These are phyloP conservation scores for Paramormyrops kingsleyae DNA, from an alignment of 2,113 vertebrate genomes.

Conservation along the genomic window DNA sequence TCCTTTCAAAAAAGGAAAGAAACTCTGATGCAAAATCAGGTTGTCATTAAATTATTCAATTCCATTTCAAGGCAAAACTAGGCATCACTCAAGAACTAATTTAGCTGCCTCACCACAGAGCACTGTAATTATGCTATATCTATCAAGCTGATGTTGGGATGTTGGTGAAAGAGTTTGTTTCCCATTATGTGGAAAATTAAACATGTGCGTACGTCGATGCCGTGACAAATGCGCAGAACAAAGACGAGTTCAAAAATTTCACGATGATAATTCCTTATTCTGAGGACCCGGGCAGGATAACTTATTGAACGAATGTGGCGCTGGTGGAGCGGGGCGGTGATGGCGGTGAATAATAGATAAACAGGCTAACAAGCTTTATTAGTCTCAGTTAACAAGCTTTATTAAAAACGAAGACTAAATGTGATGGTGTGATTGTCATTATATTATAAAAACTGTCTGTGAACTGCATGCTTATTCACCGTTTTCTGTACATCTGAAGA, in stretches of 20 bases:
- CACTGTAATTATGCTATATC: slow-evolving; percentile 2
- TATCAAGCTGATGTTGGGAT: slow-evolving; percentile 2
- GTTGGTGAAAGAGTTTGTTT: background rate
- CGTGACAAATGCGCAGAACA: background rate
- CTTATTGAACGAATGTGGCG: background rate
- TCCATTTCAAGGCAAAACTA: background rate
- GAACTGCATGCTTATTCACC: background rate
- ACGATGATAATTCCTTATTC: background rate
- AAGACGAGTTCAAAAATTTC: background rate
- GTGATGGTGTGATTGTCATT: background rate
- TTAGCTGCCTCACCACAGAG: slow-evolving; percentile 2
- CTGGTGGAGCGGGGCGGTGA: background rate
- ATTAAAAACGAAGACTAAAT: background rate
- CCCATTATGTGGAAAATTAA: background rate
- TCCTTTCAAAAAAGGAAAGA: background rate
- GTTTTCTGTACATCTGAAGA: background rate
- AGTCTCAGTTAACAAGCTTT: background rate
- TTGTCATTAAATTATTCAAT: slow-evolving; percentile 7
- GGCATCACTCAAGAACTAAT: background rate
- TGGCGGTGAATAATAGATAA: background rate
- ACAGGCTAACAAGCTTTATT: background rate
- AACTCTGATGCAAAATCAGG: background rate
- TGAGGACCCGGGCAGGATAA: background rate
- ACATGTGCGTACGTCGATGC: background rate
- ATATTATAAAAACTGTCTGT: slow-evolving; percentile 25